Conservation (phyloP, 2,888 invertebrate genomes). For the Drosophila phalerata region DNA sequence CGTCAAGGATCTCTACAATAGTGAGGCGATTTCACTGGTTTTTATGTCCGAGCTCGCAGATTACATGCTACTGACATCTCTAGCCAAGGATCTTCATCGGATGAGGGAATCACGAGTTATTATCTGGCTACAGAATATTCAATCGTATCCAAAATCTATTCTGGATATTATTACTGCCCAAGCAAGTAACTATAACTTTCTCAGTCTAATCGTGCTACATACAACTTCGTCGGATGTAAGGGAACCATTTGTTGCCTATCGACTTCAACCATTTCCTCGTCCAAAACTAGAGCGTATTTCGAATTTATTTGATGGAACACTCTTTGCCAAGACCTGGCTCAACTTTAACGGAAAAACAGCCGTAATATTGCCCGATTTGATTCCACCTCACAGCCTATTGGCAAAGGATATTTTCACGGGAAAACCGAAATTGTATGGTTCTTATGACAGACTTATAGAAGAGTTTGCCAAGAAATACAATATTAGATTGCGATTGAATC, state of each 20-base stretch:
- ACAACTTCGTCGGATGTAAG: not conserved
- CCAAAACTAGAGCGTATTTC: not conserved
- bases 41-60: slow-evolving; percentile 27
- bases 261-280: slow-evolving; percentile 35
- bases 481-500: not conserved
- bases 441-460: slow-evolving; percentile 1
- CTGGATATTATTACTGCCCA: not conserved
- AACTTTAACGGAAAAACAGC: slow-evolving; percentile 32
- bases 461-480: slow-evolving; percentile 32
- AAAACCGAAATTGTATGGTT: slow-evolving; percentile 5
- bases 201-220: slow-evolving; percentile 32
- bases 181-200: not conserved
- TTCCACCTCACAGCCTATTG: slow-evolving; percentile 7
- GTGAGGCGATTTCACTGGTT: slow-evolving; percentile 17
- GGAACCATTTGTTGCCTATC: not conserved
- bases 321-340: not conserved
- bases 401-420: slow-evolving; percentile 5
- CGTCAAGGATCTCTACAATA: slow-evolving; percentile 5
- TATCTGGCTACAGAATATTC: slow-evolving; percentile 10
- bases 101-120: slow-evolving; percentile 37
- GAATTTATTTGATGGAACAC: not conserved
- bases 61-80: slow-evolving; percentile 1
- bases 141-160: not conserved
- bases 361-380: not conserved
- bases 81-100: slow-evolving; percentile 26